A percentile compares a stretch with the other conserved stretches of the same genome.
phyloP scores from a whole-genome alignment of 2,888 invertebrate genomes.

The Cheilosia vernalis region DNA sequence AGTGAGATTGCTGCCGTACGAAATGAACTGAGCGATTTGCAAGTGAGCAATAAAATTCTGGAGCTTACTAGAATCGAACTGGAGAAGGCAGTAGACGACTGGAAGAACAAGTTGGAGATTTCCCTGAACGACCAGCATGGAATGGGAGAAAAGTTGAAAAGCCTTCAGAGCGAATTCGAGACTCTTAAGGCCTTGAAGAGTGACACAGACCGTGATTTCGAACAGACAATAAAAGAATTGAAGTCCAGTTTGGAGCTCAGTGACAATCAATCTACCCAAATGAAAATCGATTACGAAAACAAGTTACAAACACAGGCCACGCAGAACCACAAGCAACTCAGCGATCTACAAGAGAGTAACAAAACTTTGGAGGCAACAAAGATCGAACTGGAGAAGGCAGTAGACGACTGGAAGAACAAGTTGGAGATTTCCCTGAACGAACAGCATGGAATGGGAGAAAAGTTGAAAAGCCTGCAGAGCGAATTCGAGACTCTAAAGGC shows the following conservation, averaged over 20 bases:
- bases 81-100: constrained; percentile 19
- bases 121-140: constrained; percentile 22
- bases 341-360: constrained; percentile 1
- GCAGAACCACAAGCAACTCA: neutral
- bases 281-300: constrained; percentile 16
- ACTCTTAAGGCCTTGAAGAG: neutral
- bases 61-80: constrained; percentile 12
- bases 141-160: constrained; percentile 38
- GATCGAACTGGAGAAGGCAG: constrained; percentile 14
- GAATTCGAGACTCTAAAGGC: constrained; percentile 13
- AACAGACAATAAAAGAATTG: constrained; percentile 10
- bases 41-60: constrained; percentile 24
- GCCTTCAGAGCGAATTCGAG: constrained; percentile 22
- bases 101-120: constrained; percentile 34
- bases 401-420: constrained; percentile 31
- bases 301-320: neutral
- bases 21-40: constrained; percentile 37
- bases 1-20: constrained; percentile 1
- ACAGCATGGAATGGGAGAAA: constrained; percentile 26
- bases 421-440: constrained; percentile 30
- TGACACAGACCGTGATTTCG: constrained; percentile 1
- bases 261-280: neutral
- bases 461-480: constrained; percentile 32
- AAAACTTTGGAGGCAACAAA: constrained; percentile 32
- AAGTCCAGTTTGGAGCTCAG: neutral